These are phyloP conservation scores for Pristis pectinata DNA, from an alignment of 2,797 vertebrate species.

Conservation along the genomic window DNA sequence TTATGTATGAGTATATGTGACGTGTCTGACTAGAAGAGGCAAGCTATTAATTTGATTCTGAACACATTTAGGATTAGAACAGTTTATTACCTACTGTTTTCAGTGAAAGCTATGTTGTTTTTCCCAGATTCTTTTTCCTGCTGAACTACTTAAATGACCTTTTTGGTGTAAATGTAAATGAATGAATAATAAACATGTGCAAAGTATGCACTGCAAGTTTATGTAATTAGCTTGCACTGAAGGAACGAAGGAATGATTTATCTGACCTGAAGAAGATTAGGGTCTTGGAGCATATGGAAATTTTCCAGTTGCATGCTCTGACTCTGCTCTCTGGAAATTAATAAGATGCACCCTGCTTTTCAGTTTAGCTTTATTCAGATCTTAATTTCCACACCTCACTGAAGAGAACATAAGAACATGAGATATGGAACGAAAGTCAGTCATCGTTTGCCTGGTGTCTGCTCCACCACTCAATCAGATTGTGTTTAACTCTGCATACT, in stretches of 20 bases:
- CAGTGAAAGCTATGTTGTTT: background rate
- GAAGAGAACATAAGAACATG: background rate
- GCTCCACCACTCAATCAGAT: no score
- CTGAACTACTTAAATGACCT: background rate
- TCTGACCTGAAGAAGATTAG: background rate
- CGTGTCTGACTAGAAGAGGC: conserved; percentile 17
- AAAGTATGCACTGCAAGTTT: background rate
- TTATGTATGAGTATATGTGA: conserved; percentile 2
- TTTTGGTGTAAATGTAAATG: background rate
- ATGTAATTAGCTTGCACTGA: background rate
- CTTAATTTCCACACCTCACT: background rate
- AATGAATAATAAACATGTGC: background rate
- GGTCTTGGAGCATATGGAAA: background rate
- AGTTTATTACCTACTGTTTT: conserved; percentile 33
- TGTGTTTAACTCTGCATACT: no score
- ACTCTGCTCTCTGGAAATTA: background rate
- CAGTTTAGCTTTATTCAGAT: background rate
- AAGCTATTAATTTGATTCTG: conserved; percentile 31
- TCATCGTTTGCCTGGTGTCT: no score
- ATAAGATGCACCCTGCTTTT: background rate
- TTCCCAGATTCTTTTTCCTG: background rate
- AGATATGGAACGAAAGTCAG: no score
- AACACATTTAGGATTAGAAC: background rate
- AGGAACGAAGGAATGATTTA: background rate
- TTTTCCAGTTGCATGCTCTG: background rate